Base-by-base conservation (phyloP, 2,888 invertebrate genomes). In the Bedellia somnulentella region DNA sequence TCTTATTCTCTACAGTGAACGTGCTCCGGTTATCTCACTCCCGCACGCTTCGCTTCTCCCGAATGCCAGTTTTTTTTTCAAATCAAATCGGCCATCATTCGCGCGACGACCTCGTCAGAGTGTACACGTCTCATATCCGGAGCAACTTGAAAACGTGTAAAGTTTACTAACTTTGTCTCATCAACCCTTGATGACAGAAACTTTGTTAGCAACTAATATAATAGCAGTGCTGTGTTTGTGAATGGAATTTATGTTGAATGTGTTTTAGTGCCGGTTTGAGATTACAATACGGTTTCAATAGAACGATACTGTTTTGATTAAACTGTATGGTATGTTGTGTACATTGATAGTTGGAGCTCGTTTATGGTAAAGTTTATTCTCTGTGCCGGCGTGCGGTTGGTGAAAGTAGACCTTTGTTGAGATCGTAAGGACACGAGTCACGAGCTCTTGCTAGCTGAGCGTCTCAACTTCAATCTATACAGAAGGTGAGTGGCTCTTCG, bases 331-430 rank as follows among this genome's bases (percentile, higher is more conserved):
- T 31, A 52, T 57, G 43, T 58, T 52, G 55, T 53, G 59, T 53
- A 59, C 56, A 56, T 62, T 57, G 57, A 52, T 47, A 47, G 42
- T 47, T 58, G 63, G 64, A 63, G 58, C n/a, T 61, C 62, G 61
- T 70, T 52, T 62, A 63, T 61, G 64, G 61, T 57, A 42, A 47
- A 49, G 55, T 58, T 58, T 59, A 57, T 60, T 61, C 59, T 63
- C 52, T 55, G 55, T 10, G 46, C 52, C 54, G 53, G 57, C 45
- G 57, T 54, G 52, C 49, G 46, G 46, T 43, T 45, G 73, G 73
- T 73, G 73, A 75, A 73, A 73, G 73, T 73, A 67, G 58, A 71
- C 67, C 71, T 70, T 70, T 64, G 64, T 63, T 63, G 57, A 61
- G 68, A 71, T 70, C 67, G 60, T 63, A 73, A 73, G 73, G 73